phyloP scores from a whole-genome alignment of 2,113 vertebrate genomes.

The Myrmecophaga tridactyla region DNA sequence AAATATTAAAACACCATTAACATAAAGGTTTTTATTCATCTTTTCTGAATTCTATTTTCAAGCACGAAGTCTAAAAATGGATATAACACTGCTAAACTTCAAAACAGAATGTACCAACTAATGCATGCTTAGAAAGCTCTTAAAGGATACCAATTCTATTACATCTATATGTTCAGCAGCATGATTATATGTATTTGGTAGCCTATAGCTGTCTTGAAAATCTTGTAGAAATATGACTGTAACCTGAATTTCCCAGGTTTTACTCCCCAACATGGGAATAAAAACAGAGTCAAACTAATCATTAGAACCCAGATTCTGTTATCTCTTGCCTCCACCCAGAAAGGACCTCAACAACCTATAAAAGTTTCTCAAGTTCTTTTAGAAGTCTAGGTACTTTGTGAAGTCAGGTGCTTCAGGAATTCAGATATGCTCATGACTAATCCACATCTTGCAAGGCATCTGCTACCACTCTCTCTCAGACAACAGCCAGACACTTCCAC shows the following conservation, averaged over 20 bases:
- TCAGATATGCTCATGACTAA: neutral
- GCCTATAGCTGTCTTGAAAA: neutral
- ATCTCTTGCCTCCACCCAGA: neutral
- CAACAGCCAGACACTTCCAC: neutral
- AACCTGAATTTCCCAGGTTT: neutral
- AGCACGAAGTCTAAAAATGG: conserved; percentile 1
- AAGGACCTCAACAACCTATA: neutral
- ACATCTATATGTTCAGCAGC: neutral
- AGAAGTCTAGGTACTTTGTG: neutral
- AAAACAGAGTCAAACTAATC: neutral
- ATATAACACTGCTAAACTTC: neutral
- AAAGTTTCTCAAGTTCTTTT: neutral
- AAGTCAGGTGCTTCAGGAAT: neutral
- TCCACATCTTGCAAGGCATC: neutral
- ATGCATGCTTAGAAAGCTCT: neutral
- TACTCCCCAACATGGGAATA: neutral
- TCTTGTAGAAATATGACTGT: neutral
- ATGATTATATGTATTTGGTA: neutral
- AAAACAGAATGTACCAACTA: conserved; percentile 24
- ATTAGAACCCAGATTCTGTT: neutral
- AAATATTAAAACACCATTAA: conserved; percentile 15
- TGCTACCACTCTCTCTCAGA: neutral
- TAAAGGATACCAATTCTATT: neutral
- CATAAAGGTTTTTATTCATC: neutral
- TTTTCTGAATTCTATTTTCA: conserved; percentile 32